These are phyloP conservation scores for Hydractinia symbiolongicarpus DNA, from an alignment of 30 jellyfish, hydroid and myxozoan species.

Conservation along the genomic window DNA sequence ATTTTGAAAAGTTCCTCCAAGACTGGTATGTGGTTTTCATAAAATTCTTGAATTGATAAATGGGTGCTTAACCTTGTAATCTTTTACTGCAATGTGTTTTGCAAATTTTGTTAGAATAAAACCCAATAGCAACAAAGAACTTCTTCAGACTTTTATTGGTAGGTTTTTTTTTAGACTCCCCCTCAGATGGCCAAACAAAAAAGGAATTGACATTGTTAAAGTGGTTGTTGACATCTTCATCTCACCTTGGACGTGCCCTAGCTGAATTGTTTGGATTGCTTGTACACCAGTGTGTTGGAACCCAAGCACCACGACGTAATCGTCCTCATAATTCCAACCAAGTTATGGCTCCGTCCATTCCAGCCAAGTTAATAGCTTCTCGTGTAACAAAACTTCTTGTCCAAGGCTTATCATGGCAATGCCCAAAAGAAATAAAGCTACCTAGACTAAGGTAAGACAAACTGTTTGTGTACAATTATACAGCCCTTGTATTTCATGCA, in stretches of 20 bases:
- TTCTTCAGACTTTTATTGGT: too few species aligned
- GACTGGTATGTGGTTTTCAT: background rate
- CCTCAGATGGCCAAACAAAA: constrained; percentile 17
- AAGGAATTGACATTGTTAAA: constrained; percentile 71
- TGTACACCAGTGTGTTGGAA: constrained; percentile 86
- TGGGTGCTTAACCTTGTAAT: too few species aligned
- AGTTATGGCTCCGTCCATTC: constrained; percentile 65
- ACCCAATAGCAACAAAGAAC: too few species aligned
- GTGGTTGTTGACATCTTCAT: constrained; percentile 87
- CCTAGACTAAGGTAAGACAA: constrained; percentile 59
- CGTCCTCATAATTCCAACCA: constrained; percentile 47
- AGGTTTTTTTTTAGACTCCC: background rate
- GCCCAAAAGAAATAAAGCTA: constrained; percentile 65
- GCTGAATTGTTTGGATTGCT: constrained; percentile 89
- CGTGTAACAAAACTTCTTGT: constrained; percentile 56
- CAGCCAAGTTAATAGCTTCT: constrained; percentile 74
- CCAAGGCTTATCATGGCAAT: constrained; percentile 71
- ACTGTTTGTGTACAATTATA: background rate
- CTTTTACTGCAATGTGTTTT: too few species aligned
- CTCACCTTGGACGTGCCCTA: constrained; percentile 90
- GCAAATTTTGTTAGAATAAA: too few species aligned
- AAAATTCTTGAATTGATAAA: too few species aligned
- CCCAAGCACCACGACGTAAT: constrained; percentile 78
- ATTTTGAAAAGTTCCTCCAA: constrained; percentile 30
- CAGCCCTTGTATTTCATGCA: background rate